Percentiles rank a stretch among this genome's conserved stretches.
phyloP scores from a whole-genome alignment of 2,113 vertebrate species.

The Setophaga kirtlandii region DNA sequence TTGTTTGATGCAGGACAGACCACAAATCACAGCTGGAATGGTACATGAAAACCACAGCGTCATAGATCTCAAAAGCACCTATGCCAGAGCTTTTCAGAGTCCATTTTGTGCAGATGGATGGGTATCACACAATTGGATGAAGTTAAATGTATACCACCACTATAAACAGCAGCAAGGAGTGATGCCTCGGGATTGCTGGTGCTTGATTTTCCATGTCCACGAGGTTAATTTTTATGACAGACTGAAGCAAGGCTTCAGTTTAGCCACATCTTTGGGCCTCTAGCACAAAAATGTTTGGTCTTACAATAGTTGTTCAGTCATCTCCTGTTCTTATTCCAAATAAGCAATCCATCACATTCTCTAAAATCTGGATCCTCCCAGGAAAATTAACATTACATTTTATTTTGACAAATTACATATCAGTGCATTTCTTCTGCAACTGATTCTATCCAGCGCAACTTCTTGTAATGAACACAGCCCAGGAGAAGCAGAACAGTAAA shows the following conservation, averaged over 20 bases:
- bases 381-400: background rate
- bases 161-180: background rate
- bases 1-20: background rate
- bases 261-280: background rate
- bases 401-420: background rate
- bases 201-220: background rate
- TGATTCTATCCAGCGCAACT: background rate
- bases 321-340: background rate
- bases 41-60: background rate
- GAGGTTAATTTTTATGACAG: background rate
- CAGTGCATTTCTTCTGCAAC: background rate
- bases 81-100: background rate
- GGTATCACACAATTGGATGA: background rate
- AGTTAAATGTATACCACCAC: background rate
- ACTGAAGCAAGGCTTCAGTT: background rate
- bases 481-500: background rate
- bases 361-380: background rate
- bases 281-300: background rate
- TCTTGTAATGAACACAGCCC: background rate
- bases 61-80: background rate
- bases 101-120: background rate
- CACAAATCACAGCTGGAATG: background rate
- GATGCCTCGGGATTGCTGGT: background rate
- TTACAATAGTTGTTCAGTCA: background rate
- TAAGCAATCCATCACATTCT: background rate